Evolutionary conservation across 2,888 invertebrate species (phyloP).

Genomic region (Sarcophaga caerulescens): DNA sequence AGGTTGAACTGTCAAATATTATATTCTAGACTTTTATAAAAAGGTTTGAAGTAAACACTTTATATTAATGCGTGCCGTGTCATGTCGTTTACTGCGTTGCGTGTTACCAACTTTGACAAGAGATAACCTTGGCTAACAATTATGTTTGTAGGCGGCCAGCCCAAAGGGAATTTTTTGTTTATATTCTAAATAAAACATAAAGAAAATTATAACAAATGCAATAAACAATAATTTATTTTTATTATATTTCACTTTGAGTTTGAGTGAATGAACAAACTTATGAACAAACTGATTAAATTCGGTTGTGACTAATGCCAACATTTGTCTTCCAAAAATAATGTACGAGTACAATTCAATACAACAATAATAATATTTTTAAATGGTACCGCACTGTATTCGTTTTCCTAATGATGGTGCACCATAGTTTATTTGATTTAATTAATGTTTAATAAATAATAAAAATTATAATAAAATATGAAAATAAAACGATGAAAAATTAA

Average conservation of each 20-base stretch:
- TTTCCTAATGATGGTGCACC: no score
- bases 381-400: no score
- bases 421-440: no score
- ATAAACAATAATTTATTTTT: background rate
- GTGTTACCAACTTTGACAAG: conserved; percentile 5
- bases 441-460: no score
- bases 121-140: conserved; percentile 40
- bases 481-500: no score
- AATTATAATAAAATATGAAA: no score
- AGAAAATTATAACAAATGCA: background rate
- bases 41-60: background rate
- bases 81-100: conserved; percentile 8
- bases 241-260: background rate
- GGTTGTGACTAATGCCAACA: background rate
- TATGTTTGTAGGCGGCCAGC: background rate
- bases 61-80: background rate
- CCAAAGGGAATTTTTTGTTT: conserved; percentile 27
- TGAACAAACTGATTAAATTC: background rate
- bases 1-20: no score
- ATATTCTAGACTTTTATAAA: background rate
- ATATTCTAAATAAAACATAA: background rate
- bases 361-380: no score
- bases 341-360: no score
- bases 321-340: background rate
- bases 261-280: background rate